These are phyloP conservation scores for Acinonyx jubatus DNA, from an alignment of 2,113 vertebrate genomes.

Conservation along the genomic window DNA sequence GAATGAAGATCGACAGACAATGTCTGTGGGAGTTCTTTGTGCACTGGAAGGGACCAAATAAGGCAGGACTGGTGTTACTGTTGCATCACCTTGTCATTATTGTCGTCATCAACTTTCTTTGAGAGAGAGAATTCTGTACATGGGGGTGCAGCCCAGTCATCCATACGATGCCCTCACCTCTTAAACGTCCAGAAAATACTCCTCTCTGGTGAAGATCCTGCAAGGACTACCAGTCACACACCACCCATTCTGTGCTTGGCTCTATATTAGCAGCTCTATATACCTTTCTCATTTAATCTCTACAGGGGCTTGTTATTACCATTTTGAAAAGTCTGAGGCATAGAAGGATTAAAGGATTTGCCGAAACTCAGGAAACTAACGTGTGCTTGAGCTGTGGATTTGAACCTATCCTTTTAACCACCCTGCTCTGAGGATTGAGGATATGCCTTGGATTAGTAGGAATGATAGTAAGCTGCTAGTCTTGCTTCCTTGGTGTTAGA, in stretches of 20 bases:
- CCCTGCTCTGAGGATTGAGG: background rate
- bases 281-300: background rate
- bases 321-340: background rate
- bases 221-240: background rate
- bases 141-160: background rate
- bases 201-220: background rate
- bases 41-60: background rate
- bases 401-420: background rate
- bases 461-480: background rate
- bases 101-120: background rate
- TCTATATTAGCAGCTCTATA: background rate
- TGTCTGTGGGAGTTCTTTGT: background rate
- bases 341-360: background rate
- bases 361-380: background rate
- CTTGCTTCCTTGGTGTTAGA: background rate
- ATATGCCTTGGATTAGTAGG: background rate
- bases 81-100: fast-evolving
- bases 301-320: background rate
- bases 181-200: background rate
- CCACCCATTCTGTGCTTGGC: background rate
- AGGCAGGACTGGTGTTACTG: background rate
- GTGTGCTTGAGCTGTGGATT: background rate
- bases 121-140: background rate
- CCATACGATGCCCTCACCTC: fast-evolving
- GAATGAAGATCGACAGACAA: background rate